A percentile compares a stretch with the other conserved stretches of the same genome.
Evolutionary conservation across 2,797 vertebrate species (phyloP).

Genomic region (Artibeus jamaicensis): DNA sequence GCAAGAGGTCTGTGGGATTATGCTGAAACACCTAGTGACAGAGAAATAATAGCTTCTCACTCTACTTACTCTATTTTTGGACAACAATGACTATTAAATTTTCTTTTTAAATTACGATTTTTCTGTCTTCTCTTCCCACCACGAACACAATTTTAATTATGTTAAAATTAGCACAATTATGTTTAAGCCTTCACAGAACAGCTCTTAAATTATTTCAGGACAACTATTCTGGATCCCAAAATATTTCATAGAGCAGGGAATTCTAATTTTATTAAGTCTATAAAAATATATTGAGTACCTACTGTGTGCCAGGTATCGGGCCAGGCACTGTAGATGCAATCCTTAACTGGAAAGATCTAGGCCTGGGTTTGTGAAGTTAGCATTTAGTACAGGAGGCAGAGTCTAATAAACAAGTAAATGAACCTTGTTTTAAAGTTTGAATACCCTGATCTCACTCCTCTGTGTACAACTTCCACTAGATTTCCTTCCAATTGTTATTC

Average conservation of each 20-base stretch:
- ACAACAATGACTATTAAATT: neutral
- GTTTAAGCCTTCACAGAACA: neutral
- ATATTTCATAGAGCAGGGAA: neutral
- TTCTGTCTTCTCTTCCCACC: neutral
- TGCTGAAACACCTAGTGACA: neutral
- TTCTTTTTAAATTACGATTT: neutral
- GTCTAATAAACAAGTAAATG: neutral
- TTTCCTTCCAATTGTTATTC: neutral
- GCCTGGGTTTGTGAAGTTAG: neutral
- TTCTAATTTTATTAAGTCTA: neutral
- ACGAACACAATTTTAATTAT: neutral
- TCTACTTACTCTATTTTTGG: neutral
- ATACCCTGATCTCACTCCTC: neutral
- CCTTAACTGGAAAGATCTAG: neutral
- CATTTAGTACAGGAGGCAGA: neutral
- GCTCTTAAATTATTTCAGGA: neutral
- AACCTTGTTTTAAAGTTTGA: neutral
- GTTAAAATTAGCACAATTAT: neutral
- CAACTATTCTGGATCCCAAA: neutral
- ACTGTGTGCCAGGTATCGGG: neutral
- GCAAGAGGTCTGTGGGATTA: neutral
- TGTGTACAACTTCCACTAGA: neutral
- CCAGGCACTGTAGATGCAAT: neutral
- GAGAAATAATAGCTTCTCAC: neutral
- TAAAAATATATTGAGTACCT: neutral